Evolutionary conservation across 1,140 invertebrate species (phyloP).

Genomic region (Diuraphis noxia): DNA sequence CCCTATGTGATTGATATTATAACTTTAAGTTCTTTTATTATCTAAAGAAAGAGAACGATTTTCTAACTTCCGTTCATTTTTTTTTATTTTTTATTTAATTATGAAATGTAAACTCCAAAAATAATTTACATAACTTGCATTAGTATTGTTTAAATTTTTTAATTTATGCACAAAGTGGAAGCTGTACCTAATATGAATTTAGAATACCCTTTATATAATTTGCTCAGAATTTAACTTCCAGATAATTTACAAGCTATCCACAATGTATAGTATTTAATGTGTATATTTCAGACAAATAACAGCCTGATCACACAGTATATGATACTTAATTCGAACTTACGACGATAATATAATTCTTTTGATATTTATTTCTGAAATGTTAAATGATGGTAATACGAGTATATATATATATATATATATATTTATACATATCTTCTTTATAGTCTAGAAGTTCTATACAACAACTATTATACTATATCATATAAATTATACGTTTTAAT

Average conservation of each 20-base stretch:
- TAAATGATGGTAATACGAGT: too few relatives aligned
- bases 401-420: too few relatives aligned
- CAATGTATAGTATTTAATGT: background rate
- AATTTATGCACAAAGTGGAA: background rate
- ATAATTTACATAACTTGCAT: too few relatives aligned
- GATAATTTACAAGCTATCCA: background rate
- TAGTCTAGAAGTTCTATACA: background rate
- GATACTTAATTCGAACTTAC: background rate
- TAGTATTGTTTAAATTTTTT: background rate
- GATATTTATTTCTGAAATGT: background rate
- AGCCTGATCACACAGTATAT: background rate
- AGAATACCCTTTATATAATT: background rate
- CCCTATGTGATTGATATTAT: background rate
- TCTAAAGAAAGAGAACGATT: background rate
- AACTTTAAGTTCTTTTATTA: background rate
- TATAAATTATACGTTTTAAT: background rate
- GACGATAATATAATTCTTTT: background rate
- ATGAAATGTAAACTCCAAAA: background rate
- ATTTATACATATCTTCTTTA: background rate
- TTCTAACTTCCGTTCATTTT: background rate
- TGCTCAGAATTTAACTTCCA: background rate
- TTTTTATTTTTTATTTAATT: background rate
- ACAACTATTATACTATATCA: background rate
- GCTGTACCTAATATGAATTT: background rate
- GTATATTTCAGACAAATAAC: background rate